Base-by-base conservation (phyloP, 2,797 vertebrate genomes). In the Glyptemys insculpta region DNA sequence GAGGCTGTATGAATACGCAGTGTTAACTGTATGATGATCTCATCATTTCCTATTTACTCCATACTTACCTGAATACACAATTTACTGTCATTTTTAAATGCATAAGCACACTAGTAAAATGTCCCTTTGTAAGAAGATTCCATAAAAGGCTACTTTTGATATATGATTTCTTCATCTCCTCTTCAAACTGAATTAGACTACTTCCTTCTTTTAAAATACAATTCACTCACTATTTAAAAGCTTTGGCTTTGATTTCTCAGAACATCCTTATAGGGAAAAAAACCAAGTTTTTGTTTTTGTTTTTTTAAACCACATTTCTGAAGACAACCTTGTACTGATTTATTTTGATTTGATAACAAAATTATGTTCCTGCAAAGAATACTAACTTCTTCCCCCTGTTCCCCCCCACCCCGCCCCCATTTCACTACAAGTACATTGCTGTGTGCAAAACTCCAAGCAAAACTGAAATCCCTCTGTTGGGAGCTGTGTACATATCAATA, bases 11-110 rank as follows among this genome's bases (percentile, higher is more conserved):
- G 97, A 97, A 98, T 98, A 97, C 94, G 79, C 95, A 96, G 93
- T 87, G 86, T 83, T 92, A 91, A 91, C 85, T 96, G 97, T 97
- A 97, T 92, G 96, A 98, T 98, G 98, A 98, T 91, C 97, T 98
- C 98, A 98, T 98, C 97, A 97, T 98, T 98, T 98, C 98, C 98
- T 98, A 98, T 97, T 98, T 98, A 97, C 96, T 98, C 97, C 97
- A 96, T 97, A 97, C 97, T 98, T 98, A 98, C 98, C 98, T 98
- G 98, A 98, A 98, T 98, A 91, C 97, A 89, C 97, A 97, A 97
- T 97, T 98, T 95, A 97, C 91, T 96, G 97, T 97, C 92, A 97
- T 97, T 98, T 98, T 98, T 97, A 97, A 98, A 98, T 97, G 96
- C 97, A 95, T 98, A 97, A 96, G 96, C 97, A 96, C 96, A 95